Base-by-base conservation (phyloP, 2,113 vertebrate genomes). In the Syngnathoides biaculeatus region DNA sequence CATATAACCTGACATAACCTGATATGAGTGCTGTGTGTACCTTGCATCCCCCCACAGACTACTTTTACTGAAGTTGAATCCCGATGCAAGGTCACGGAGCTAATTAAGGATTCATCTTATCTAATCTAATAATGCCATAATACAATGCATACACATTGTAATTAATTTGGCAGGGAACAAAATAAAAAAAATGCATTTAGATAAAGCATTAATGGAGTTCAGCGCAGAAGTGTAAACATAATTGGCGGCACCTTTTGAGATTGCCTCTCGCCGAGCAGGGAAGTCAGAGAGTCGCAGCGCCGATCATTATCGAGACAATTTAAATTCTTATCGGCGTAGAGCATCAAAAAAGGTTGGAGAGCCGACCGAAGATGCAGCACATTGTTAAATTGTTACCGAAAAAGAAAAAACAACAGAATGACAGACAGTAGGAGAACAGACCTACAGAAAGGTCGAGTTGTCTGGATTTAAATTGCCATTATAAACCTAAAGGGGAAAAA, bases 201-300 rank as follows among this genome's bases (percentile, higher is more conserved):
- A 62, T 62, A 26, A 62, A 43, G 60, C n/a, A 62, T 62, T 43
- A 43, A 42, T 43, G 39, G 39, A 62, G 60, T 42, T 62, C 39
- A 15, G 60, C n/a, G 10, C 14, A 62, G 60, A 62, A 8, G 39
- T 7, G 60, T 62, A 62, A 62, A 62, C 60, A 62, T 62, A 43
- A 62, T 62, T 62, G 38, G 60, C 13, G 1, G 5, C 26, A 43
- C 2, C 5, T 24, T 43, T 26, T 2, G 7, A 24, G n/a, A 43
- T 30, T 57, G 26, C 55, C n/a, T 55, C 50, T 53, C 50, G 11
- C 50, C n/a, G 12, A 45, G 30, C 19, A 2, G 20, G 39, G 39
- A 43, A 62, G n/a, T 20, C 56, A 26, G 57, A 22, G n/a, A 62
- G 60, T 62, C 12, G 24, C 12, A 1, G 19, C 39, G 22, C 13